A percentile compares a stretch with the other conserved stretches of the same genome.
phyloP scores from a whole-genome alignment of 2,113 vertebrate species.

The Laterallus jamaicensis region DNA sequence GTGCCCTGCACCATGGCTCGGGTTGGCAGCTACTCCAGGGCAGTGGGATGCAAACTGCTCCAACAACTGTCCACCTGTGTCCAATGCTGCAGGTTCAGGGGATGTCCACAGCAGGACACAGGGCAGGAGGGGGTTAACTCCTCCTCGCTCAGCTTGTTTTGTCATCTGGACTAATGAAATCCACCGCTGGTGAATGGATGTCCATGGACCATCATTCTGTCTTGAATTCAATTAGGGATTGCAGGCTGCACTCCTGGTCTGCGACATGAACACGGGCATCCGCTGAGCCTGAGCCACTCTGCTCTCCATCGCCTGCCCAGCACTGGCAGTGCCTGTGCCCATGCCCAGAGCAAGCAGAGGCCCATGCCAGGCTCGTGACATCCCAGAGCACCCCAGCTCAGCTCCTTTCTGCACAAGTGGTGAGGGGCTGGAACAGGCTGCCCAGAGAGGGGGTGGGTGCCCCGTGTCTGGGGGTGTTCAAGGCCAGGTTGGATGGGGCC shows the following conservation, averaged over 20 bases:
- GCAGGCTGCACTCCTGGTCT: not conserved
- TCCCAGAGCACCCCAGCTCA: not conserved
- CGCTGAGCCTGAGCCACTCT: not conserved
- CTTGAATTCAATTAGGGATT: not conserved
- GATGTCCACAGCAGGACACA: not conserved
- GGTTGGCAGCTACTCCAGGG: not conserved
- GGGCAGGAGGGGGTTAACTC: not conserved
- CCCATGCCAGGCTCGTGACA: fast-evolving
- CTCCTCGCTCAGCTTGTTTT: not conserved
- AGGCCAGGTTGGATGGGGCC: no score
- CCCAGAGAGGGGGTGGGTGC: no score
- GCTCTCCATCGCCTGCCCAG: not conserved
- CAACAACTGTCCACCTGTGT: no score
- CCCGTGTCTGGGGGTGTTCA: no score
- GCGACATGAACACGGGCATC: not conserved
- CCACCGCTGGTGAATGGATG: not conserved
- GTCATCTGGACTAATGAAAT: not conserved
- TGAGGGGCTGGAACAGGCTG: no score
- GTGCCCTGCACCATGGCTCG: not conserved
- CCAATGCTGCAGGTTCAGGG: not conserved
- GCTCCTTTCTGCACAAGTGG: not conserved
- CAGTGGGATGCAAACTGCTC: not conserved
- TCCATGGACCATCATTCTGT: not conserved
- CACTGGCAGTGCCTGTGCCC: not conserved
- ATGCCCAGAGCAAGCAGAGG: not conserved